These are phyloP conservation scores for Ceraclea dissimilis DNA, from an alignment of 2,888 invertebrate species.

Conservation along the genomic window DNA sequence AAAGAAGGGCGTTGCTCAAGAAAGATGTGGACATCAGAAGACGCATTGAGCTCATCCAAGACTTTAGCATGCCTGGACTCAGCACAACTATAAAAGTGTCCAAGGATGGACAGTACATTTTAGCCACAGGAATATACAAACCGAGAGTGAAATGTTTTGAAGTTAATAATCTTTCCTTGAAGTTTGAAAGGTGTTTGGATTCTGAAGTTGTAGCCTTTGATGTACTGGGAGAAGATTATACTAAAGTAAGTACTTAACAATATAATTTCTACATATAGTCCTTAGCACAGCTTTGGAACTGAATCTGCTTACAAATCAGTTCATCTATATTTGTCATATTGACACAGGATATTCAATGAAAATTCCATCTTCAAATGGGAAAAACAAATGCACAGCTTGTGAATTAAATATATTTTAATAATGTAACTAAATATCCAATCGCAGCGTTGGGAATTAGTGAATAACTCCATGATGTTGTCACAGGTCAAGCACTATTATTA, in stretches of 20 bases:
- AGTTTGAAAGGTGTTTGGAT: constrained; percentile 97
- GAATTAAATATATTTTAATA: too few species aligned
- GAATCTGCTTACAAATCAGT: too few species aligned
- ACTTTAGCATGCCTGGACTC: constrained; percentile 97
- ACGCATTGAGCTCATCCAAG: constrained; percentile 94
- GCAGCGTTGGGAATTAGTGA: too few species aligned
- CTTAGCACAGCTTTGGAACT: too few species aligned
- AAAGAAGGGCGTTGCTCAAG: constrained; percentile 71
- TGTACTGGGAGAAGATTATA: constrained; percentile 90
- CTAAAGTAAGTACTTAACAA: constrained; percentile 71
- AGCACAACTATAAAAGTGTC: constrained; percentile 79
- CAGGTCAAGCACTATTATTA: background rate
- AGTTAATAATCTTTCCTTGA: constrained; percentile 88
- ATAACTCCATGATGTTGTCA: background rate
- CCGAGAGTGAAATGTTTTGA: constrained; percentile 95
- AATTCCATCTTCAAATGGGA: too few species aligned
- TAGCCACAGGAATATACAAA: constrained; percentile 93
- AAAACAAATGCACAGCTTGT: too few species aligned
- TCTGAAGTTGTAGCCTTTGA: constrained; percentile 93
- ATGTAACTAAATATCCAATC: too few species aligned
- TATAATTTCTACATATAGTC: too few species aligned
- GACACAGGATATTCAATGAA: too few species aligned
- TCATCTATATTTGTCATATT: too few species aligned
- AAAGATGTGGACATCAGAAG: constrained; percentile 85
- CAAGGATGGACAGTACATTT: constrained; percentile 84